Percentiles rank a stretch among this genome's conserved stretches.
Evolutionary conservation across 2,113 vertebrate species (phyloP).

Genomic region (Irena cyanogastra): DNA sequence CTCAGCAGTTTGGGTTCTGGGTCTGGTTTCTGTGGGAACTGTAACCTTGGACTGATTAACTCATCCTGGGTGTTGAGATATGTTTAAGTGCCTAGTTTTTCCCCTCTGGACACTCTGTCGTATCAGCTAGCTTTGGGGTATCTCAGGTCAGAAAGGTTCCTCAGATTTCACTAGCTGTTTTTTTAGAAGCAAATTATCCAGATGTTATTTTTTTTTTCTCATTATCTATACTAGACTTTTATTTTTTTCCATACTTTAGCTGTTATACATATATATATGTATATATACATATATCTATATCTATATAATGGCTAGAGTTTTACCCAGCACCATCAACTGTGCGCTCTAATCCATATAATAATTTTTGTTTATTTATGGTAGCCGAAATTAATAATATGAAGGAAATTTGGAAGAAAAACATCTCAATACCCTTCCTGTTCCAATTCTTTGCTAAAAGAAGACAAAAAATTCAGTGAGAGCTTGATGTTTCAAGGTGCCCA

Average conservation of each 20-base stretch:
- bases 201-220: not conserved
- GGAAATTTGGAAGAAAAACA: not conserved
- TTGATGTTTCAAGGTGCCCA: not conserved
- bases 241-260: not conserved
- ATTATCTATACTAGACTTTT: not conserved
- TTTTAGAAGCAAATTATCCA: not conserved
- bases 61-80: not conserved
- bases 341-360: not conserved
- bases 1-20: not conserved
- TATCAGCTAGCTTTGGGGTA: not conserved
- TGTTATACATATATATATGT: no score
- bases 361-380: not conserved
- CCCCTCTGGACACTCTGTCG: not conserved
- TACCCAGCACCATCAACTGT: not conserved
- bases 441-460: not conserved
- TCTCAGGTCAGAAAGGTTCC: not conserved
- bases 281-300: not conserved
- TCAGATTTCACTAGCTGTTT: not conserved
- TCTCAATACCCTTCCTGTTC: accelerated
- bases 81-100: not conserved
- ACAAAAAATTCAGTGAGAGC: not conserved
- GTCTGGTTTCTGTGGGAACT: not conserved
- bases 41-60: not conserved
- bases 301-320: not conserved
- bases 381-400: not conserved